A percentile compares a stretch with the other conserved stretches of the same genome.
Conservation (phyloP, 2,888 invertebrate genomes). For the Cancer borealis region DNA sequence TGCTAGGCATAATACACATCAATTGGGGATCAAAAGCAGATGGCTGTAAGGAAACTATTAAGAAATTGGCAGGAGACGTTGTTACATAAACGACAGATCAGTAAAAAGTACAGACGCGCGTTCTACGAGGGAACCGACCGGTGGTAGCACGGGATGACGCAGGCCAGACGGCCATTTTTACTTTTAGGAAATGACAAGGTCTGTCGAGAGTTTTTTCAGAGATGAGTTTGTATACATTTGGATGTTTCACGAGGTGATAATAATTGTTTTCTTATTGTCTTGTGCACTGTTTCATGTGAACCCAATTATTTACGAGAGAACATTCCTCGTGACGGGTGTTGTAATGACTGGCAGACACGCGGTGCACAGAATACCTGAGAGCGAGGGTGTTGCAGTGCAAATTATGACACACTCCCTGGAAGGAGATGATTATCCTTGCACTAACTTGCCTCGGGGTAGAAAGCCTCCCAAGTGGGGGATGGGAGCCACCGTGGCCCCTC, state of each 20-base stretch:
- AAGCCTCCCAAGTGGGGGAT: not conserved
- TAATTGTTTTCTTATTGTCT: not conserved
- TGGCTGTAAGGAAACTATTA: not conserved
- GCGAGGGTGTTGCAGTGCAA: not conserved
- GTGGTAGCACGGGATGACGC: not conserved
- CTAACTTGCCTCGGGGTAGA: not conserved
- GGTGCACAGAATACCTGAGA: not conserved
- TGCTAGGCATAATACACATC: not conserved
- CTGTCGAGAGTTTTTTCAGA: not conserved
- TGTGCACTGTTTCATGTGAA: not conserved
- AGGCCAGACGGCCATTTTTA: not conserved
- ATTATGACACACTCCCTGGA: not conserved
- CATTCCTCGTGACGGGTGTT: not conserved
- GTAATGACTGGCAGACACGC: not conserved
- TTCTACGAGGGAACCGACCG: not conserved
- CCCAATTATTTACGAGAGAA: not conserved
- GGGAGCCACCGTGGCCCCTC: slow-evolving; percentile 23
- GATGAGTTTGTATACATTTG: slow-evolving; percentile 1
- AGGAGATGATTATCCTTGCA: not conserved
- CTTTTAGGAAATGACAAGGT: not conserved
- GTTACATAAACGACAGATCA: not conserved
- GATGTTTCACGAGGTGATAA: not conserved
- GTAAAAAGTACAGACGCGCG: not conserved
- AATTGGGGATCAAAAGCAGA: not conserved
- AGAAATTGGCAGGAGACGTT: not conserved